These are phyloP conservation scores for Schizotus pectinicornis DNA, from an alignment of 2,888 invertebrate species.

Conservation along the genomic window DNA sequence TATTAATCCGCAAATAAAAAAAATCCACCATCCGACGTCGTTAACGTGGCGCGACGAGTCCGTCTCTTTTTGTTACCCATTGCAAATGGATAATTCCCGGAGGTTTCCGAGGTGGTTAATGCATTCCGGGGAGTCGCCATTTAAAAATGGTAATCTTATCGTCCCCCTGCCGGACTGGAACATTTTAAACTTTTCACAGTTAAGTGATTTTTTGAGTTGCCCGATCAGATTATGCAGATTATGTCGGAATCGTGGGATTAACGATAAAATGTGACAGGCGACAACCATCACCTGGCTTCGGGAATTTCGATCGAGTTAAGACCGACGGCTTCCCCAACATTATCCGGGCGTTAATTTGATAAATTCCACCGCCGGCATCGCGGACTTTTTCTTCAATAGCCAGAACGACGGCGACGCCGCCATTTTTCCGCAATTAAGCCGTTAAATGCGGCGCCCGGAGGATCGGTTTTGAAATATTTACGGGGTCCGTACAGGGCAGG, in stretches of 20 bases:
- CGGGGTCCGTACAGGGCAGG: too few species aligned
- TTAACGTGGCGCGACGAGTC: too few species aligned
- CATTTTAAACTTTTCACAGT: conserved; percentile 40
- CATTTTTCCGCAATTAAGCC: too few species aligned
- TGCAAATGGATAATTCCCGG: too few species aligned
- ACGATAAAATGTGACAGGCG: conserved; percentile 19
- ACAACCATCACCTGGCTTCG: conserved; percentile 35
- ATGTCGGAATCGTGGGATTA: conserved; percentile 26
- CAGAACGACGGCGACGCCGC: too few species aligned
- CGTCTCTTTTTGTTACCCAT: too few species aligned
- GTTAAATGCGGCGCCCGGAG: too few species aligned
- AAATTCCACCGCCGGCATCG: neutral
- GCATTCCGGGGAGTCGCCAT: neutral
- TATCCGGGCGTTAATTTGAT: conserved; percentile 2
- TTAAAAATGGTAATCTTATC: conserved; percentile 38
- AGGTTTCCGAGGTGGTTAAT: too few species aligned
- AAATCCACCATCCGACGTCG: too few species aligned
- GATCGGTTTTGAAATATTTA: too few species aligned
- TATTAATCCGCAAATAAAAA: too few species aligned
- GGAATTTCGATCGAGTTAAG: conserved; percentile 34
- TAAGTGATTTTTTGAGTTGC: conserved; percentile 38
- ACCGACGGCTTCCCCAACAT: conserved; percentile 23
- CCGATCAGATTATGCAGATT: conserved; percentile 40
- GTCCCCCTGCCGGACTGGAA: conserved; percentile 28
- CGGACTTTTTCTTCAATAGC: too few species aligned